Base-by-base conservation (phyloP, 2,797 vertebrate species). In the Huso huso region DNA sequence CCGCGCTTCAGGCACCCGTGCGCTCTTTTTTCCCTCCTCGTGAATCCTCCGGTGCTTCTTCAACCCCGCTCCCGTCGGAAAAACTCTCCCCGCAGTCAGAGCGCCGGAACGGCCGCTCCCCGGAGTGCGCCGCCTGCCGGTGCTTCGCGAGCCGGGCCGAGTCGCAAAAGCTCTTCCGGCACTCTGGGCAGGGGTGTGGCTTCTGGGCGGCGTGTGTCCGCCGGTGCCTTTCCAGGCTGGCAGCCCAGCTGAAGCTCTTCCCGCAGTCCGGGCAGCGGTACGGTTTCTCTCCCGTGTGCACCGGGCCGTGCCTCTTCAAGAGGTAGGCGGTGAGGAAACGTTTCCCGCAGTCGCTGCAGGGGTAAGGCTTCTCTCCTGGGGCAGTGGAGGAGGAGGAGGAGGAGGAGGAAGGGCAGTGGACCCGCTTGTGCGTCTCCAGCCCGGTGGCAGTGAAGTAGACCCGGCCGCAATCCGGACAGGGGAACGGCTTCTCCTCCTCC, bases 201-300 rank as follows among this genome's bases (percentile, higher is more conserved):
- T 73, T 70, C 0, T 74, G 63, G 69, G 73, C 76, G 4, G 77
- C 81, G 74, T 87, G 84, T 68, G 76, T 81, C 68, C 76, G 78
- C 61, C 80, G 80, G 64, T 87, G 86, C 62, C 82, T 70, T 49
- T 65, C 69, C 71, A 86, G 76, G 66, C 86, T 81, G 7, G 82
- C 82, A 0, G 76, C 78, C 0, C 80, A 81, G 50, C 85, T 78
- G 69, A 88, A 88, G 0, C 75, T 72, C 72, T 84, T 85, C 9
- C 77, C 57, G 5, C 86, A 88, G 4, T 75, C 72, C 10, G 65
- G 10, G 75, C 86, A 88, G 6, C 0, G 2, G 23, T 37, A 37
- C 2, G 23, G 23, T 4, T 3, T 37, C 23, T 37, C 23, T 37
- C 23, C 23, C 23, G 23, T 37, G 23, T 37, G 23, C 23, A 12